A percentile compares a stretch with the other conserved stretches of the same genome.
Conservation (phyloP, 1,140 invertebrate genomes). For the Drosophila fuyamai region DNA sequence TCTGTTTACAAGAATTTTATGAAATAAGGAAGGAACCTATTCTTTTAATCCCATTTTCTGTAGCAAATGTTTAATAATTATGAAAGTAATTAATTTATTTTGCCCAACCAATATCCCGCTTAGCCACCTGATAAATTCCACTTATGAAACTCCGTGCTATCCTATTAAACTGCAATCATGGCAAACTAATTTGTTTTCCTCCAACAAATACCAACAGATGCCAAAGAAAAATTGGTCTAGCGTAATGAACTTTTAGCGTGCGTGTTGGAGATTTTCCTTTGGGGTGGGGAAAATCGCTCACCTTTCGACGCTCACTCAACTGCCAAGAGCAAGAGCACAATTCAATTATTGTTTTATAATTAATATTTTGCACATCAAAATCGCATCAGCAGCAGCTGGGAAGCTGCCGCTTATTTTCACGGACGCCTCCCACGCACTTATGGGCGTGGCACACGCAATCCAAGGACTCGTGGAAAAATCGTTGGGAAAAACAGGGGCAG, state of each 20-base stretch:
- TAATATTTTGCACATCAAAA: conserved; percentile 84
- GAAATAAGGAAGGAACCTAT: no score
- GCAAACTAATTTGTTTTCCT: conserved; percentile 59
- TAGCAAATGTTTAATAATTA: conserved; percentile 2
- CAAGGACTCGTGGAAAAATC: neutral
- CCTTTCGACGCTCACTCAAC: conserved; percentile 53
- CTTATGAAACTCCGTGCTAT: conserved; percentile 42
- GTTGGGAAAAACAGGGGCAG: conserved; percentile 3
- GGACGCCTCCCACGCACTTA: conserved; percentile 40
- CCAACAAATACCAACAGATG: conserved; percentile 55
- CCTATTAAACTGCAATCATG: conserved; percentile 63
- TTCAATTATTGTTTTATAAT: conserved; percentile 83
- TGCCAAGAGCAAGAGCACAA: conserved; percentile 63
- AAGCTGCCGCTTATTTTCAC: conserved; percentile 56
- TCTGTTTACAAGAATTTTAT: neutral
- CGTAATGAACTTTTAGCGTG: conserved; percentile 75
- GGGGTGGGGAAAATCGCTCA: conserved; percentile 46
- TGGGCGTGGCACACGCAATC: conserved; percentile 62
- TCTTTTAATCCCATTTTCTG: neutral
- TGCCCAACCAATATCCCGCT: neutral
- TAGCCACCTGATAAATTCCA: conserved; percentile 35
- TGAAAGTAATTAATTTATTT: conserved; percentile 23
- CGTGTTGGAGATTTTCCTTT: conserved; percentile 18
- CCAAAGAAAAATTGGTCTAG: conserved; percentile 37
- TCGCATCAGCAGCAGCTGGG: conserved; percentile 76